Conservation (phyloP, 2,797 vertebrate species). For the Pristis pectinata region DNA sequence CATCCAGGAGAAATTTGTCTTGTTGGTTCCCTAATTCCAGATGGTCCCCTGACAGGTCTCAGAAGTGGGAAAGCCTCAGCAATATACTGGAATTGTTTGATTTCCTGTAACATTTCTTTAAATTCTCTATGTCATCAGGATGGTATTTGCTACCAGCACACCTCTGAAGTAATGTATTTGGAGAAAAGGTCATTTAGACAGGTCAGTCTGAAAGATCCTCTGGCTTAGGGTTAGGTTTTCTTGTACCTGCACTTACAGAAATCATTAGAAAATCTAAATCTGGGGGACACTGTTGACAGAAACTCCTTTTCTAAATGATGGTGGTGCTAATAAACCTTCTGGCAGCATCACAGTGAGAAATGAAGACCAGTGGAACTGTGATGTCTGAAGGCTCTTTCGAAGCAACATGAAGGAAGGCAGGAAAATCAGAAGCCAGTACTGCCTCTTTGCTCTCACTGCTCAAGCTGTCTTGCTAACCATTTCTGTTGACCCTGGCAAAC, state of each 20-base stretch:
- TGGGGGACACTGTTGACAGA: neutral
- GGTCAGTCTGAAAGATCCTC: neutral
- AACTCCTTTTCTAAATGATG: neutral
- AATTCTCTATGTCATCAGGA: neutral
- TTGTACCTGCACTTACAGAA: neutral
- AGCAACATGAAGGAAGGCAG: neutral
- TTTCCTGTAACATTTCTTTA: neutral
- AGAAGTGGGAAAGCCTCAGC: neutral
- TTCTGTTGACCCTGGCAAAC: neutral
- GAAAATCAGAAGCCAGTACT: neutral
- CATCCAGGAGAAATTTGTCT: neutral
- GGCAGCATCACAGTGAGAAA: neutral
- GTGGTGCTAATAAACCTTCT: neutral
- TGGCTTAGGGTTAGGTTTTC: neutral
- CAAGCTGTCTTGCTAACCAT: neutral
- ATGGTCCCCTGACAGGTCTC: neutral
- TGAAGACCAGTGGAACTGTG: neutral
- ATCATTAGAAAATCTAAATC: neutral
- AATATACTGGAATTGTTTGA: neutral
- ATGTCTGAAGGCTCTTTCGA: neutral
- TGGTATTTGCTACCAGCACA: neutral
- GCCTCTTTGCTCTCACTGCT: neutral
- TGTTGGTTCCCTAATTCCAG: neutral
- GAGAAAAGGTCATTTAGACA: neutral
- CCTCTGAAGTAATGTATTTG: neutral